A percentile compares a stretch with the other conserved stretches of the same genome.
Evolutionary conservation across 2,797 vertebrate species (phyloP).

Genomic region (Poeciliopsis presidionis): DNA sequence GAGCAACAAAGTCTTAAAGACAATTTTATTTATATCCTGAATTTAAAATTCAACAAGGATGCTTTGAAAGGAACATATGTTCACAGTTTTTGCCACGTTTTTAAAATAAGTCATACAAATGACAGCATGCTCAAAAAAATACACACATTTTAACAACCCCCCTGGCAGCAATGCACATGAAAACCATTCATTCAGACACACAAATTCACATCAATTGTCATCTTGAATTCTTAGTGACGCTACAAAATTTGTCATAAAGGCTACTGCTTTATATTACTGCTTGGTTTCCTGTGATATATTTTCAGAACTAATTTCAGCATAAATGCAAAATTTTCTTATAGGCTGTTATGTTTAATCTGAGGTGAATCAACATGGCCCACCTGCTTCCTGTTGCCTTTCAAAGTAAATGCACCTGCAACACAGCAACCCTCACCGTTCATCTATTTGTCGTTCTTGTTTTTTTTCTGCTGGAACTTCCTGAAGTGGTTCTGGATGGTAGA

Average conservation of each 20-base stretch:
- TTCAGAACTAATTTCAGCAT: conserved; percentile 27
- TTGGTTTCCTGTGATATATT: conserved; percentile 15
- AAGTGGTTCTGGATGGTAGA: conserved; percentile 86
- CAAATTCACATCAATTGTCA: conserved; percentile 34
- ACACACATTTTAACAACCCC: conserved; percentile 18
- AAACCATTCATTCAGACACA: conserved; percentile 36
- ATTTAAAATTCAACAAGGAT: conserved; percentile 1
- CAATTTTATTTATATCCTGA: conserved; percentile 51
- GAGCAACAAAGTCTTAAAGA: conserved; percentile 8
- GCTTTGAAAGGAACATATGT: conserved; percentile 14
- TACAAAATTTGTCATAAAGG: conserved; percentile 14
- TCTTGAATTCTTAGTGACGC: conserved; percentile 21
- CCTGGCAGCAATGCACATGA: conserved; percentile 21
- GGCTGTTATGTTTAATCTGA: conserved; percentile 26
- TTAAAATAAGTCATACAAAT: conserved; percentile 37
- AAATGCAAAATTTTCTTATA: conserved; percentile 31
- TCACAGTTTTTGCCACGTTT: conserved; percentile 26
- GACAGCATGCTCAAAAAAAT: conserved; percentile 22
- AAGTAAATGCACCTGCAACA: neutral
- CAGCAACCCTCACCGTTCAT: neutral
- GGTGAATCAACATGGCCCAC: conserved; percentile 1
- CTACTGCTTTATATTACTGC: conserved; percentile 20
- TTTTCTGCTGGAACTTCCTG: conserved; percentile 88
- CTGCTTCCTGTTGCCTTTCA: conserved; percentile 10
- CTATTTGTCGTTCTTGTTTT: conserved; percentile 78